These are phyloP conservation scores for Dicentrarchus labrax DNA, from an alignment of 2,113 vertebrate genomes.

Conservation along the genomic window DNA sequence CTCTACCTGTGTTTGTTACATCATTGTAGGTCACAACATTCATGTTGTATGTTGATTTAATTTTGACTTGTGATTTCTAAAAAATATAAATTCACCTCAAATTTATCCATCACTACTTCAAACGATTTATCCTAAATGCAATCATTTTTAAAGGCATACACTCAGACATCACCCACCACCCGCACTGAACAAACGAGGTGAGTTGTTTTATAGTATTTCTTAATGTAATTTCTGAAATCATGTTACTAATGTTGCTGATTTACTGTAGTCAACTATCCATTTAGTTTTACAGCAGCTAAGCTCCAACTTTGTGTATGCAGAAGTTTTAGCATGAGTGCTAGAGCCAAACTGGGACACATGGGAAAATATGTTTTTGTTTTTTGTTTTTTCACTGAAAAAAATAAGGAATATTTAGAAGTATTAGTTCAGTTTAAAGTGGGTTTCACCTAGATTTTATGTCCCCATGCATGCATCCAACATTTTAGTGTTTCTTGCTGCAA, in stretches of 20 bases:
- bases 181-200: background rate
- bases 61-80: no score
- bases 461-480: no score
- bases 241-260: background rate
- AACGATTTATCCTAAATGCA: no score
- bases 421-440: background rate
- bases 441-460: background rate
- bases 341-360: constrained; percentile 3
- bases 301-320: background rate
- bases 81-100: no score
- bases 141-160: background rate
- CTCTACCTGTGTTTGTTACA: background rate
- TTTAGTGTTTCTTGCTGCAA: background rate
- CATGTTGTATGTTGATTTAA: no score
- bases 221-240: background rate
- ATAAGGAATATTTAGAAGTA: background rate
- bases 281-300: background rate
- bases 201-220: background rate
- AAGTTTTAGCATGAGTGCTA: background rate
- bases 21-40: background rate
- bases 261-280: background rate
- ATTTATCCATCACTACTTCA: no score
- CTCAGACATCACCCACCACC: background rate
- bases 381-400: background rate
- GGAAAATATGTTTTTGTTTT: background rate